Evolutionary conservation across 2,888 invertebrate genomes (phyloP).

Genomic region (Smittia sp.): DNA sequence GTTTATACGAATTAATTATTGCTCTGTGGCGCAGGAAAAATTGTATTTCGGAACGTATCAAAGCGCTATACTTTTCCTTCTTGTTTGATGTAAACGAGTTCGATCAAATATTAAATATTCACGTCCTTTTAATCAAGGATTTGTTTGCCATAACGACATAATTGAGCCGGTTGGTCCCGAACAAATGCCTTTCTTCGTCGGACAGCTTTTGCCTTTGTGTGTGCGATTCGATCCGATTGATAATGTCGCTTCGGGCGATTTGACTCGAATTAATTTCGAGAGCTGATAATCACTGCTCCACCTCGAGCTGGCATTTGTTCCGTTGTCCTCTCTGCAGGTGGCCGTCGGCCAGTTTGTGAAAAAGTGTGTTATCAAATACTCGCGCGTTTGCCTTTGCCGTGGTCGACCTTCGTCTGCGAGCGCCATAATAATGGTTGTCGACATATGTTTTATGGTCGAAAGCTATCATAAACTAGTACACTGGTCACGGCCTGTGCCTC

Average conservation of each 20-base stretch:
- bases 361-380: neutral
- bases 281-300: neutral
- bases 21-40: neutral
- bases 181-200: no score
- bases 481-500: neutral
- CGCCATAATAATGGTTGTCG: conserved; percentile 23
- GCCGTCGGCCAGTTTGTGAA: neutral
- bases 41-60: no score
- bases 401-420: neutral
- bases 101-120: no score
- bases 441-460: conserved; percentile 27
- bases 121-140: no score
- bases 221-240: neutral
- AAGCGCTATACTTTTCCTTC: no score
- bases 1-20: neutral
- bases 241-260: neutral
- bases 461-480: conserved; percentile 30
- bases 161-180: no score
- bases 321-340: no score
- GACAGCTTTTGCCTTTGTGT: no score
- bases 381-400: neutral
- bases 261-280: conserved; percentile 3
- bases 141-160: no score
- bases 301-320: neutral
- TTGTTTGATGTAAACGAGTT: no score